Percentiles rank a stretch among this genome's conserved stretches.
These are phyloP conservation scores for Microctenopoma steveboyesi DNA, from an alignment of 2,797 vertebrate species.

Conservation along the genomic window DNA sequence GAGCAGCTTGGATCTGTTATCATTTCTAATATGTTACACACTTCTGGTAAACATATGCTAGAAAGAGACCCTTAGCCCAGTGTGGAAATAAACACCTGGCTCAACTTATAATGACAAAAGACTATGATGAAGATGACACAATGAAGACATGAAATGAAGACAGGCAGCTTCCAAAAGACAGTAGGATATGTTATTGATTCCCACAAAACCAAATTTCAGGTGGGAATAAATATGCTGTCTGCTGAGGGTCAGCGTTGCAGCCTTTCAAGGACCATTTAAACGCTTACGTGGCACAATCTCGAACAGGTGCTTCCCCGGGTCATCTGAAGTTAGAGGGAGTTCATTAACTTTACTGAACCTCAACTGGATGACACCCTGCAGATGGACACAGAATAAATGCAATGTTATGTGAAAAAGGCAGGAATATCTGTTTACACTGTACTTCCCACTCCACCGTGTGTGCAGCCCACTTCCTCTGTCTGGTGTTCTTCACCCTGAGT, in stretches of 20 bases:
- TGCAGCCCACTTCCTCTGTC: slow-evolving; percentile 9
- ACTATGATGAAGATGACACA: not conserved
- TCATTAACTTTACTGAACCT: slow-evolving; percentile 90
- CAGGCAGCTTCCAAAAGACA: not conserved
- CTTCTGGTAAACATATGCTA: not conserved
- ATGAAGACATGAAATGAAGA: not conserved
- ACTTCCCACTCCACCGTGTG: not conserved
- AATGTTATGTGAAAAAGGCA: not conserved
- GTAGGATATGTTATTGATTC: not conserved
- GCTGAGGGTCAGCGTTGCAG: not conserved
- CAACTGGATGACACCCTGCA: slow-evolving; percentile 89
- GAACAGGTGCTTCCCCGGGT: slow-evolving; percentile 91
- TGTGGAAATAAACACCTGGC: not conserved
- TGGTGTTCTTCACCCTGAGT: not conserved
- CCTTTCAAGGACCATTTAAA: not conserved
- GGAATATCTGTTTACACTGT: no score
- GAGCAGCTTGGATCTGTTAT: not conserved
- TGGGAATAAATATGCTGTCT: not conserved
- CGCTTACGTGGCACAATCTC: slow-evolving; percentile 91
- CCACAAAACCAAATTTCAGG: not conserved
- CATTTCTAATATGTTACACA: not conserved
- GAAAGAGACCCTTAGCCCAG: not conserved
- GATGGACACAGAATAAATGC: slow-evolving; percentile 7
- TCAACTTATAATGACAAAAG: not conserved
- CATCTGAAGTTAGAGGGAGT: slow-evolving; percentile 86